Conservation (phyloP, 2,888 invertebrate species). For the Xanthia icteritia region DNA sequence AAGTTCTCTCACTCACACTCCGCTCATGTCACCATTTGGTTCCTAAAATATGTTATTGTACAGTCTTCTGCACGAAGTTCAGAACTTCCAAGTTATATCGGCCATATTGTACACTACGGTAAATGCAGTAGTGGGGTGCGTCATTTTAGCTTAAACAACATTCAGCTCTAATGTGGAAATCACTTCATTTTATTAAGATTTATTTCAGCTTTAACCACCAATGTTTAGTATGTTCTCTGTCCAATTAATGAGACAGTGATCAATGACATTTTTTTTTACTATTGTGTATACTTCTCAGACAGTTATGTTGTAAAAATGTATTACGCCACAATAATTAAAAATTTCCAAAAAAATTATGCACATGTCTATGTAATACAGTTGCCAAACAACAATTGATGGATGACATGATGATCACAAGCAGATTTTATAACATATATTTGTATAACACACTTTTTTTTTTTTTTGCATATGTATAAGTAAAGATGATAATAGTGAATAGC, state of each 20-base stretch:
- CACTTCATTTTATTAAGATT: too few species aligned
- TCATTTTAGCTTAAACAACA: too few species aligned
- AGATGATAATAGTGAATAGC: constrained; percentile 30
- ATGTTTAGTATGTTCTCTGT: not conserved
- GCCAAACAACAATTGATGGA: constrained; percentile 3
- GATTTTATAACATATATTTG: not conserved
- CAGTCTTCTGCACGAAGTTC: too few species aligned
- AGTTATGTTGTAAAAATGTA: not conserved
- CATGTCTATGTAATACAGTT: constrained; percentile 2
- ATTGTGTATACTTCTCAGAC: not conserved
- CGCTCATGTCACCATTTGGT: too few species aligned
- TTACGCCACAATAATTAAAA: too few species aligned
- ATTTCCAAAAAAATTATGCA: not conserved
- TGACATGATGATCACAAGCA: not conserved
- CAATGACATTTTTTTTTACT: too few species aligned
- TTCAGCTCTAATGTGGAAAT: too few species aligned
- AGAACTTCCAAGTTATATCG: too few species aligned
- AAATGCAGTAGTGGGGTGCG: too few species aligned
- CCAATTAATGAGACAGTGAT: not conserved
- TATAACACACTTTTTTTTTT: not conserved
- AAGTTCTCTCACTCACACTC: too few species aligned
- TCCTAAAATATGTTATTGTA: too few species aligned
- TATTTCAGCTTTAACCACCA: not conserved
- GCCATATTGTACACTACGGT: too few species aligned
- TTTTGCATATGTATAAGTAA: constrained; percentile 1